phyloP scores from a whole-genome alignment of 2,797 vertebrate species.

The Catamblyrhynchus diadema region DNA sequence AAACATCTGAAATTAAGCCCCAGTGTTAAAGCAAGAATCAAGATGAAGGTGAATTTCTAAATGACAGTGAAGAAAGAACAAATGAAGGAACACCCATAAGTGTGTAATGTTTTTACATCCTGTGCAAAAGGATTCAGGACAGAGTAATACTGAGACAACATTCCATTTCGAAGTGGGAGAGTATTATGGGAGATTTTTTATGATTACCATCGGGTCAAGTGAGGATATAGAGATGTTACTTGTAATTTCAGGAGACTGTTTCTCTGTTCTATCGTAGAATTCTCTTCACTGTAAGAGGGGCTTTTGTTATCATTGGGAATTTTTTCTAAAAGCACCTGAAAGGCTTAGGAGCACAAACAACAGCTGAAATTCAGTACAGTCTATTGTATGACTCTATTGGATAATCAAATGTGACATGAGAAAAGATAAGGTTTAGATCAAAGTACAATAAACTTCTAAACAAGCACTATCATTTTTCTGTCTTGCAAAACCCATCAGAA shows the following conservation, averaged over 20 bases:
- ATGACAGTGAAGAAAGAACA: background rate
- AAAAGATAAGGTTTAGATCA: background rate
- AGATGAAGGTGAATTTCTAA: background rate
- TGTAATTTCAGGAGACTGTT: background rate
- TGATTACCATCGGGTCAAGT: background rate
- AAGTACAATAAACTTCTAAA: background rate
- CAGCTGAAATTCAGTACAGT: background rate
- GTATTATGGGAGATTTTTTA: background rate
- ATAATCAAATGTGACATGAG: background rate
- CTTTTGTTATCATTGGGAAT: background rate
- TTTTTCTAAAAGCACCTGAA: background rate
- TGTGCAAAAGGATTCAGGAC: background rate
- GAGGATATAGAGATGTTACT: background rate
- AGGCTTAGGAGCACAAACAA: background rate
- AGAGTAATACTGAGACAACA: background rate
- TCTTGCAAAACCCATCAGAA: background rate
- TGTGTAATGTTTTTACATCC: background rate
- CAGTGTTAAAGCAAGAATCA: background rate
- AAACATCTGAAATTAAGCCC: background rate
- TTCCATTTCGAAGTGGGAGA: background rate
- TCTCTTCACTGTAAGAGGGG: background rate
- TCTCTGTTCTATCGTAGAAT: background rate
- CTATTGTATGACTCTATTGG: background rate
- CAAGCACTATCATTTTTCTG: background rate
- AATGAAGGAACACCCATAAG: background rate